Base-by-base conservation (phyloP, 2,113 vertebrate species). In the Silurus glanis region DNA sequence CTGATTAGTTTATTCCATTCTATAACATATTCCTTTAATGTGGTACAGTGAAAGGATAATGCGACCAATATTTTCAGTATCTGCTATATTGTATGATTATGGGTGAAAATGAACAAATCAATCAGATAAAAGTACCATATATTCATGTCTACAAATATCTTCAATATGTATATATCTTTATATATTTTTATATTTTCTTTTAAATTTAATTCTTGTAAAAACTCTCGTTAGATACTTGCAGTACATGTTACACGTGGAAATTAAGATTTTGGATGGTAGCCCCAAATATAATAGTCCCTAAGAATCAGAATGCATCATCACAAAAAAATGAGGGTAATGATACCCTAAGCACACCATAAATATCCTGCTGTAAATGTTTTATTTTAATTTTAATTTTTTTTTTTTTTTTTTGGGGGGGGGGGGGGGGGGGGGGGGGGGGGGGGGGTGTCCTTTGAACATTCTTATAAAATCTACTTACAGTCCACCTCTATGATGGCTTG, bases 401-500 rank as follows among this genome's bases (percentile, higher is more conserved):
- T 3, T 2, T 37, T 37, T 37, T 37, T 37, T 37, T 37, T 37
- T 37, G 28, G 28, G 28, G 1, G 1, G 2, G 28, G 28, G 2
- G 28, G 28, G 28, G 28, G 28, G 1, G 1, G 2, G 28, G 28
- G 28, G 28, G 28, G 1, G 1, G 2, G 28, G 28, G 28, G 28
- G 28, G 1, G 1, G 2, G 28, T 1, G 37, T 37, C 37, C 37
- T 37, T 37, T 37, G 37, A 37, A 37, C 37, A 37, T 53, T 53
- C 10, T 37, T 45, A 59, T 51, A 14, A 82, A 55, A 56, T 93
- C 90, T 37, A 98, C 97, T 99, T 92, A 98, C 97, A 96, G 69
- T 98, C 96, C 7, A 93, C 93, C 90, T 98, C 96, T 88, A 98
- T 89, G 83, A 96, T 74, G 90, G 96, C 94, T 82, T 95, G 94